phyloP scores from a whole-genome alignment of 2,797 vertebrate species.

The Typhlichthys subterraneus region DNA sequence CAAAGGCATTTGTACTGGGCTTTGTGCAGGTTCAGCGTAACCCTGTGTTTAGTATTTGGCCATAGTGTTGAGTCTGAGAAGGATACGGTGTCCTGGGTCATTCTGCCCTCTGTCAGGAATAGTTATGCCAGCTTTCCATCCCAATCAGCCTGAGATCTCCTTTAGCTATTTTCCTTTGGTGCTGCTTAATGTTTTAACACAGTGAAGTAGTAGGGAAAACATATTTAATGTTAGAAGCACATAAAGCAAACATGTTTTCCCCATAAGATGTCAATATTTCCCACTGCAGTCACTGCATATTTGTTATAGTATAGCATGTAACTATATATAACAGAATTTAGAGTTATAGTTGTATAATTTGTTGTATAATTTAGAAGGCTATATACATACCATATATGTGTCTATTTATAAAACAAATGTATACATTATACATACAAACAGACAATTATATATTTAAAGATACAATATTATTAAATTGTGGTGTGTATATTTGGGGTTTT shows the following conservation, averaged over 20 bases:
- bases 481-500: no score
- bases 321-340: no score
- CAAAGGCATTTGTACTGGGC: no score
- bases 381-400: no score
- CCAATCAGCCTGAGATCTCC: conserved; percentile 14
- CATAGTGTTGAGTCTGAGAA: conserved; percentile 50
- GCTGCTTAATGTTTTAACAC: not conserved
- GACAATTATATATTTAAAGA: no score
- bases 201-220: not conserved
- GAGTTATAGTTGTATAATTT: no score
- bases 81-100: conserved; percentile 39
- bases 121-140: conserved; percentile 35
- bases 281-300: no score
- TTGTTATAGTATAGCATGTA: no score
- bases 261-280: not conserved
- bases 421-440: no score
- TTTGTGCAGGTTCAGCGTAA: not conserved
- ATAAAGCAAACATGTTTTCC: not conserved
- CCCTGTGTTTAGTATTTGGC: conserved; percentile 9
- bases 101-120: conserved; percentile 45
- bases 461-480: no score
- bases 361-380: no score
- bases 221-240: not conserved
- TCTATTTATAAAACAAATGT: no score
- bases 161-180: conserved; percentile 8